Base-by-base conservation (phyloP, 2,888 invertebrate species). In the Sarcophaga caerulescens region DNA sequence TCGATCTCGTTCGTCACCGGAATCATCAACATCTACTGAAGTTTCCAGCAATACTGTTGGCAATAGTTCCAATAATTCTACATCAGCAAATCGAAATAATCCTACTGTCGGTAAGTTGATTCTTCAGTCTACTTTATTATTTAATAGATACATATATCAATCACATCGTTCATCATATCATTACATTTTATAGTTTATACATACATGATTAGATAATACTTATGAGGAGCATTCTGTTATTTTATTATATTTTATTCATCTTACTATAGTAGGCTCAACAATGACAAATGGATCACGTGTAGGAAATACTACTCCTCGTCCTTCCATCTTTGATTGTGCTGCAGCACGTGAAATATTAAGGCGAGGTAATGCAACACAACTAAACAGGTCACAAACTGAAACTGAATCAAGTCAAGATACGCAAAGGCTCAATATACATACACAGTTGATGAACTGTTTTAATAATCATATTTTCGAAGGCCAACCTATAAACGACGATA, bases 391-490 rank as follows among this genome's bases (percentile, higher is more conserved):
- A 10, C 35, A 52, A 59, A 2, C 63, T 11, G 63, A 47, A 21
- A 4, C 23, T 10, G 59, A 19, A 19, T 57, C 60, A 62, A 35
- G 68, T 73, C 35, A 81, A 25, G 73, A 85, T 62, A 25, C 87
- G 8, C 75, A 80, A 68, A 89, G 89, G 86, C 88, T 84, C 23
- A 90, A 86, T 82, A 81, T 93, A 59, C 92, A 91, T 19, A 85
- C 83, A 8, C 92, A 92, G 76, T 84, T 93, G 69, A 87, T 89
- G 68, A 88, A 85, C 70, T 93, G 92, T 85, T 87, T 93, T 52
- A 88, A 89, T 17, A 88, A 89, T 45, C 89, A 87, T 62, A 84
- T 93, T 73, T 93, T 93, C 78, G 89, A 89, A 59, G 92, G 92
- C 4, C 84, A 84, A 6, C 89, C 91, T 65, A 91, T 93, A 47